Percentiles rank a stretch among this genome's conserved stretches.
Conservation (phyloP, 2,113 vertebrate species). For the Erythrolamprus reginae region DNA sequence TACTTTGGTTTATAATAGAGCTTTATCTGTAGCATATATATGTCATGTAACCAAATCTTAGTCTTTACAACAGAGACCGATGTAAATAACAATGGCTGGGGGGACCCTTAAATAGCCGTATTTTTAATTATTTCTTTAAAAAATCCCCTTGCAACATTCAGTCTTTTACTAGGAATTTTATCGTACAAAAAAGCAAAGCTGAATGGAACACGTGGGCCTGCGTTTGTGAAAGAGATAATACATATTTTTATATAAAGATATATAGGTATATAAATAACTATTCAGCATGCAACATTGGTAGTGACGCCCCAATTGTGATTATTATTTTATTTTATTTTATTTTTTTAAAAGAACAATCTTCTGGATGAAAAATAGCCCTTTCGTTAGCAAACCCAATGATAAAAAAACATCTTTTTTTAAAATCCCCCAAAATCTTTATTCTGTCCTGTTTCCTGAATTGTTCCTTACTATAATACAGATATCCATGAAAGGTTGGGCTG, state of each 20-base stretch:
- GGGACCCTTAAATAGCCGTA: slow-evolving; percentile 75
- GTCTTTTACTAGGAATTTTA: slow-evolving; percentile 71
- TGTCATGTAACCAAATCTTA: slow-evolving; percentile 66
- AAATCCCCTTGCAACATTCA: slow-evolving; percentile 60
- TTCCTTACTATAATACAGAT: neutral
- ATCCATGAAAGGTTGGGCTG: neutral
- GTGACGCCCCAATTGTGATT: slow-evolving; percentile 64
- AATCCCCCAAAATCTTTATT: neutral
- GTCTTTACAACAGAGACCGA: slow-evolving; percentile 68
- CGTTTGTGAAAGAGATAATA: slow-evolving; percentile 76
- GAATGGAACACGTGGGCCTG: slow-evolving; percentile 73
- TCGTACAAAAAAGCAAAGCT: slow-evolving; percentile 76
- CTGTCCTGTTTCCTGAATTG: neutral
- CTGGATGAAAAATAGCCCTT: slow-evolving; percentile 4
- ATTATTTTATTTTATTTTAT: too few species aligned
- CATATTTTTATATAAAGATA: slow-evolving; percentile 63
- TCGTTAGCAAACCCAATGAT: neutral
- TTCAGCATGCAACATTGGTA: slow-evolving; percentile 77
- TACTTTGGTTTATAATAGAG: slow-evolving; percentile 73
- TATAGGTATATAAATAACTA: slow-evolving; percentile 80
- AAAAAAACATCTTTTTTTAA: neutral
- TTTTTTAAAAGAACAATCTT: neutral
- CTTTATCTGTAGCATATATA: slow-evolving; percentile 68
- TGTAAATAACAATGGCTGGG: slow-evolving; percentile 27
- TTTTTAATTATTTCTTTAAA: slow-evolving; percentile 58